Conservation (phyloP, 1,140 invertebrate species). For the Ladona fulva region DNA sequence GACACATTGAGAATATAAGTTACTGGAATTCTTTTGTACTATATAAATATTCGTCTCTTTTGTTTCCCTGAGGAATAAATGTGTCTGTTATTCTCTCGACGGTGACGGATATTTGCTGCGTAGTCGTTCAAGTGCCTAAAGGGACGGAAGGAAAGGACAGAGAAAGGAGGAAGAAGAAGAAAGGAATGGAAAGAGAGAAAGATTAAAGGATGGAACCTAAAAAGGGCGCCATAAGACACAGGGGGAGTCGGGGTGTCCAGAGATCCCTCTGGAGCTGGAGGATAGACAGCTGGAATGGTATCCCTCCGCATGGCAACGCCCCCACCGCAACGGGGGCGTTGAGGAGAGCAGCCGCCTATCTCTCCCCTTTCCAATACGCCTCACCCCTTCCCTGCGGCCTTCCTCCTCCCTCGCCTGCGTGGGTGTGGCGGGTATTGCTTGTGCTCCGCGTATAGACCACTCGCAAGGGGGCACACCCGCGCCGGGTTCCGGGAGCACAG, state of each 20-base stretch:
- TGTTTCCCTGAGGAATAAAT: too few relatives aligned
- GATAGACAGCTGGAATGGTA: constrained; percentile 8
- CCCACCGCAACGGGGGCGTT: not conserved
- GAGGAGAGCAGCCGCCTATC: not conserved
- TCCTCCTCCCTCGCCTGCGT: not conserved
- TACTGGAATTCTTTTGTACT: too few relatives aligned
- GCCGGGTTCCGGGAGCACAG: not conserved
- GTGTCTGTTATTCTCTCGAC: too few relatives aligned
- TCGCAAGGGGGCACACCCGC: not conserved
- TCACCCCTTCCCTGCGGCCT: not conserved
- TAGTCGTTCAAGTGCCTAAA: too few relatives aligned
- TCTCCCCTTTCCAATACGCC: not conserved
- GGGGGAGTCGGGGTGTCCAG: not conserved
- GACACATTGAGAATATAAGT: too few relatives aligned
- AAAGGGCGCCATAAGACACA: not conserved
- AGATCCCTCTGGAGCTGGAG: not conserved
- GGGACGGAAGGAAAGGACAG: too few relatives aligned
- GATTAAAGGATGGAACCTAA: not conserved
- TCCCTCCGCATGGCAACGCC: not conserved
- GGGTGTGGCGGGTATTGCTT: not conserved
- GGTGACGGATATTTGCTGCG: too few relatives aligned
- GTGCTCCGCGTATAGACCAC: not conserved
- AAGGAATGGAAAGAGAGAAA: not conserved
- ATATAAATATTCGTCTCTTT: too few relatives aligned
- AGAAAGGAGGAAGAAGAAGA: not conserved